Conservation (phyloP, 2,113 vertebrate species). For the Scalopus aquaticus region DNA sequence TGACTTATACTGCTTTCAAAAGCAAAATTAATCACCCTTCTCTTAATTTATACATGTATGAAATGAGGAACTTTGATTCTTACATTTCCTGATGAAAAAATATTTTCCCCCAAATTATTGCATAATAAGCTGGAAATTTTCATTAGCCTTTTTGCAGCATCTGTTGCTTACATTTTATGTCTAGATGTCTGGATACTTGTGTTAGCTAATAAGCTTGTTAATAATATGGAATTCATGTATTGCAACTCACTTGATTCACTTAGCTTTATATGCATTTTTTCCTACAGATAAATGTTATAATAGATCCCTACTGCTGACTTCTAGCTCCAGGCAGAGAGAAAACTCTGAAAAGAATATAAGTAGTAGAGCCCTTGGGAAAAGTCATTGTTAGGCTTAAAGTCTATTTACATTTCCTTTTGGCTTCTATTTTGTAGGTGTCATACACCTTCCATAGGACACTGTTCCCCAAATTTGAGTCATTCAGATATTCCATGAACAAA, state of each 20-base stretch:
- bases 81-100: conserved; percentile 31
- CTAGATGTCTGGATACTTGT: conserved; percentile 20
- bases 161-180: conserved; percentile 44
- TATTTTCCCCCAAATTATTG: background rate
- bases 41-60: conserved; percentile 23
- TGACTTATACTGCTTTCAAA: conserved; percentile 14
- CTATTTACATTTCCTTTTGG: background rate
- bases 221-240: conserved; percentile 54
- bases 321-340: conserved; percentile 26
- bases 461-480: background rate
- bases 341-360: conserved; percentile 11
- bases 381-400: background rate
- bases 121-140: conserved; percentile 8
- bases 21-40: conserved; percentile 10
- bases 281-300: conserved; percentile 49
- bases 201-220: conserved; percentile 51
- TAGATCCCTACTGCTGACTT: conserved; percentile 22
- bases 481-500: background rate
- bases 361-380: background rate
- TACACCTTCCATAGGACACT: background rate
- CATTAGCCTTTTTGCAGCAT: background rate
- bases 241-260: conserved; percentile 42
- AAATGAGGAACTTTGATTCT: conserved; percentile 5
- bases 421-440: background rate
- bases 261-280: conserved; percentile 34